Evolutionary conservation across 2,113 vertebrate genomes (phyloP), one percentile per base, ranked within the genome.

Genomic region (Oxygymnocypris stewartii): DNA sequence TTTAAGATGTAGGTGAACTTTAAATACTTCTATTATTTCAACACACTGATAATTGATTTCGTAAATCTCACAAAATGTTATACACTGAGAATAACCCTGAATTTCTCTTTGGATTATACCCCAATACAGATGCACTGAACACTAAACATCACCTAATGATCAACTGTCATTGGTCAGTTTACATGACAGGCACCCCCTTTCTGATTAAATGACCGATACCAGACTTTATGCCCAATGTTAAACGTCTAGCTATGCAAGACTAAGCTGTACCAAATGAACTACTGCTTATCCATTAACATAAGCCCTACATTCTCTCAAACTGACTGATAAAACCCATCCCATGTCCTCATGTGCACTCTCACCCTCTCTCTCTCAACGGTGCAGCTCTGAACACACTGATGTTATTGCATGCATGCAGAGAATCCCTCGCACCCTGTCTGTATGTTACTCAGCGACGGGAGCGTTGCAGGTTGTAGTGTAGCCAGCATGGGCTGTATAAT

Each of bases 401-500:
- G 94, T 92, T 88, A 31, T 87, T 79, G 25, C 76, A 88, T 87
- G 93, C 90, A 92, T 90, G 88, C 88, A 89, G 82, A 90, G 90
- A 69, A 87, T 28, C 73, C 61, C 51, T 6, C 11, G 16, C 78
- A 54, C 42, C 8, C 79, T 88, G 83, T 81, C 84, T 83, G 6
- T 9, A 49, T 65, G 54, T 79, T 88, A 87, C 90, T 90, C 88
- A 81, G 57, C 57, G 71, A 86, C 84, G 78, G 90, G 89, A 84
- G 85, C 87, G 87, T 89, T 88, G 91, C 88, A 28, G 44, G 8
- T 18, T 35, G 25, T 82, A 93, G 88, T 81, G 84, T 86, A 88
- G 87, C 82, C 88, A 89, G 83, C 87, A 88, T 85, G 87, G 89
- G 82, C 84, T 91, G 92, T 88, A 92, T 92, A 93, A 92, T 91